These are phyloP conservation scores for Drosophila rhopaloa DNA, from an alignment of 1,140 invertebrate species.

Conservation along the genomic window DNA sequence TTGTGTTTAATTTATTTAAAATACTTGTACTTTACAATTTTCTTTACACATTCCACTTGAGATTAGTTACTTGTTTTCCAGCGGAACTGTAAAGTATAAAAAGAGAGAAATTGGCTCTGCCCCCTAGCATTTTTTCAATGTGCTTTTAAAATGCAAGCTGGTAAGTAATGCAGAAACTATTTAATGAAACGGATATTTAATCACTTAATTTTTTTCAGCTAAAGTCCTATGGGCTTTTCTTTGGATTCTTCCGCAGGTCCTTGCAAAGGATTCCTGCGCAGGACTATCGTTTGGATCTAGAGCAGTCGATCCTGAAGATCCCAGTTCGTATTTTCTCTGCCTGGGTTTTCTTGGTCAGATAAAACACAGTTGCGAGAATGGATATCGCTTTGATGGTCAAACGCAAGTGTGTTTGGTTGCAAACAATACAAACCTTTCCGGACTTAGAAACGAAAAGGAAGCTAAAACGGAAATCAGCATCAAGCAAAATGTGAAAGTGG, in stretches of 20 bases:
- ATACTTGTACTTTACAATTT: conserved; percentile 4
- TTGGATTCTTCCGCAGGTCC: conserved; percentile 51
- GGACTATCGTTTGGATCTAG: conserved; percentile 63
- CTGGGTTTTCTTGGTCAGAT: conserved; percentile 54
- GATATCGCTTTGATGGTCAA: conserved; percentile 29
- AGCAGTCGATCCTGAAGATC: conserved; percentile 36
- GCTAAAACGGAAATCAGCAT: conserved; percentile 28
- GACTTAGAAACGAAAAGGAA: not conserved
- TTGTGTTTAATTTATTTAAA: conserved; percentile 37
- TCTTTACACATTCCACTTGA: conserved; percentile 15
- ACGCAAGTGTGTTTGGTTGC: conserved; percentile 37
- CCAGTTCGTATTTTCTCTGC: conserved; percentile 56
- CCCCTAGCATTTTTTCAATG: conserved; percentile 38
- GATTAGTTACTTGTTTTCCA: conserved; percentile 34
- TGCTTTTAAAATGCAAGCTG: conserved; percentile 57
- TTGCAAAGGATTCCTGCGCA: conserved; percentile 48
- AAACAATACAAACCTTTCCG: not conserved
- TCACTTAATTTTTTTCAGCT: conserved; percentile 16
- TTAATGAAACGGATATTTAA: not conserved
- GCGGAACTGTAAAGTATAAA: conserved; percentile 46
- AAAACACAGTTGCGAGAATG: conserved; percentile 34
- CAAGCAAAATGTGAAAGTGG: conserved; percentile 41
- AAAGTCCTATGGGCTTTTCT: conserved; percentile 63
- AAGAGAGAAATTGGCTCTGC: not conserved
- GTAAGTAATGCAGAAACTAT: conserved; percentile 39